A percentile compares a stretch with the other conserved stretches of the same genome.
These are phyloP conservation scores for Patella ulyssiponensis DNA, from an alignment of 2,888 invertebrate genomes.

Conservation along the genomic window DNA sequence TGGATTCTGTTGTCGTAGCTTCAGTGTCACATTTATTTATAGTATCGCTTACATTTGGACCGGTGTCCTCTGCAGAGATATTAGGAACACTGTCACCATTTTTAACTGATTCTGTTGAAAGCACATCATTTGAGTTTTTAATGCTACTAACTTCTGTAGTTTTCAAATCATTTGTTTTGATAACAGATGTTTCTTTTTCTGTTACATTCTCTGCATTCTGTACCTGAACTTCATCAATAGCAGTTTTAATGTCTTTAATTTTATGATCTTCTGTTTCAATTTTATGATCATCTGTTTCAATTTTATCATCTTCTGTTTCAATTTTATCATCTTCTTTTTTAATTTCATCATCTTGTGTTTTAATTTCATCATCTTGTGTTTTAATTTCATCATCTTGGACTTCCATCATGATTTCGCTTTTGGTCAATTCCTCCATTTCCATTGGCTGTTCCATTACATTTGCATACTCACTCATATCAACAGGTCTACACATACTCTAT, in stretches of 20 bases:
- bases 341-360: neutral
- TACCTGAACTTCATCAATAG: neutral
- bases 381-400: neutral
- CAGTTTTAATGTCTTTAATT: neutral
- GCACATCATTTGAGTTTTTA: neutral
- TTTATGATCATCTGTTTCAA: neutral
- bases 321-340: neutral
- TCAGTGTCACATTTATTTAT: constrained; percentile 2
- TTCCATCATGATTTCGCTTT: neutral
- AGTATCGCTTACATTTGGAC: constrained; percentile 3
- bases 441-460: constrained; percentile 19
- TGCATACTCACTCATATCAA: constrained; percentile 51
- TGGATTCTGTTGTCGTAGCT: neutral
- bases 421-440: constrained; percentile 14
- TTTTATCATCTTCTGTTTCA: neutral
- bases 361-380: neutral
- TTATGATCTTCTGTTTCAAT: neutral
- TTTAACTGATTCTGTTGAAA: no score
- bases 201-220: neutral
- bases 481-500: constrained; percentile 62
- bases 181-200: neutral
- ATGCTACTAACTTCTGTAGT: neutral
- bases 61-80: neutral
- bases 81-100: neutral
- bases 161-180: neutral